These are phyloP conservation scores for Tachysurus vachellii DNA, from an alignment of 2,113 vertebrate genomes.

Conservation along the genomic window DNA sequence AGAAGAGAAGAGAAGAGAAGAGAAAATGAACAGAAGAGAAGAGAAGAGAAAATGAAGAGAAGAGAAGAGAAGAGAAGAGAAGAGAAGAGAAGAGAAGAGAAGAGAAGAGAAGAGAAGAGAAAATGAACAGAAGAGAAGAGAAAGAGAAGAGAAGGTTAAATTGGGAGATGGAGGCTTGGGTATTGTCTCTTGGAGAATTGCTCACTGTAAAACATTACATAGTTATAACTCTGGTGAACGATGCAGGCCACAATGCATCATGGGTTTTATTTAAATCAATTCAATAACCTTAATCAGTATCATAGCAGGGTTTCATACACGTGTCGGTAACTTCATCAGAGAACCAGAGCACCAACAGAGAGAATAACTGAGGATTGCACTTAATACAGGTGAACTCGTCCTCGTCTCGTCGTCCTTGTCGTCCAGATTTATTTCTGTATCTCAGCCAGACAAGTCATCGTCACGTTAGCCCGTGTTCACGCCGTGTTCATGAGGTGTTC, in stretches of 20 bases:
- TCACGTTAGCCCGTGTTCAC: slow-evolving; percentile 43
- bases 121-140: no score
- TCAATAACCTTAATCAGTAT: neutral
- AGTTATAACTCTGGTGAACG: neutral
- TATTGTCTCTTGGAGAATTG: neutral
- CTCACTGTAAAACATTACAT: neutral
- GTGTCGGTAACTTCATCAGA: slow-evolving; percentile 70
- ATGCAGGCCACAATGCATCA: neutral
- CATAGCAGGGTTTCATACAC: neutral
- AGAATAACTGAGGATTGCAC: neutral
- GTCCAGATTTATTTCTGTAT: slow-evolving; percentile 33
- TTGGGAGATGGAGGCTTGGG: no score
- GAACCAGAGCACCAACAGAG: slow-evolving; percentile 78
- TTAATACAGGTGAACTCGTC: no score
- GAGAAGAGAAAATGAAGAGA: no score
- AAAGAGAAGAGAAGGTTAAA: no score
- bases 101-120: no score
- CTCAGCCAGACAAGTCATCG: slow-evolving; percentile 14
- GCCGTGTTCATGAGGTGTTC: slow-evolving; percentile 39
- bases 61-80: no score
- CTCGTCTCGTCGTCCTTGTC: slow-evolving; percentile 18
- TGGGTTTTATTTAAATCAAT: neutral
- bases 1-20: no score
- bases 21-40: no score
- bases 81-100: no score